Evolutionary conservation across 2,113 vertebrate genomes (phyloP), one percentile per base, ranked within the genome.

Genomic region (Melierax canorus): DNA sequence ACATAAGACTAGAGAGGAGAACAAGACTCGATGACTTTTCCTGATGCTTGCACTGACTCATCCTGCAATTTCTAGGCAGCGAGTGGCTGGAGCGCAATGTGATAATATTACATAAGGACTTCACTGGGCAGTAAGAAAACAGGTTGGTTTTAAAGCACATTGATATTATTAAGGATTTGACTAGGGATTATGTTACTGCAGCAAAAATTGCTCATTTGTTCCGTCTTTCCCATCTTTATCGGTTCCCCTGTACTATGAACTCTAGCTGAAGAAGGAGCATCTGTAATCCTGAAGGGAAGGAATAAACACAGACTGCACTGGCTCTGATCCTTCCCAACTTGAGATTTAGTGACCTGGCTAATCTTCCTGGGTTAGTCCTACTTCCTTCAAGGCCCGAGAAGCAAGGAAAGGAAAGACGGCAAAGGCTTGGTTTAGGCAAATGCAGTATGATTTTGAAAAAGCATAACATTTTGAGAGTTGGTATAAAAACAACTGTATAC

Each of bases 111-210:
- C 2, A 0, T 27, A 79, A 78, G n/a, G 77, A 72, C 36, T 20
- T 77, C 45, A 73, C 8, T 0, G 0, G 43, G 38, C n/a, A 95
- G 38, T 2, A 13, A 86, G 55, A 77, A 88, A 97, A 95, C 20
- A 82, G 79, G 75, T 32, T 69, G 50, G 17, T 88, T 93, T 86
- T 80, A 88, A 92, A 86, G 55, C 29, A 67, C 6, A 2, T 41
- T 96, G 45, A 66, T 74, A 87, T 73, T 21, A 93, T 86, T 88
- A 92, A 84, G 76, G 75, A 80, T 83, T 93, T 92, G 69, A 38
- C 63, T 23, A 39, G 64, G 72, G 68, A 92, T 94, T 95, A 90
- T 80, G 23, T 29, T 74, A 77, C 55, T 88, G 64, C 55, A 84
- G 59, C 55, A 88, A 74, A 95, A 88, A 88, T 43, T 93, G 32